phyloP scores from a whole-genome alignment of 2,888 invertebrate genomes.

The Synanthedon myopaeformis region DNA sequence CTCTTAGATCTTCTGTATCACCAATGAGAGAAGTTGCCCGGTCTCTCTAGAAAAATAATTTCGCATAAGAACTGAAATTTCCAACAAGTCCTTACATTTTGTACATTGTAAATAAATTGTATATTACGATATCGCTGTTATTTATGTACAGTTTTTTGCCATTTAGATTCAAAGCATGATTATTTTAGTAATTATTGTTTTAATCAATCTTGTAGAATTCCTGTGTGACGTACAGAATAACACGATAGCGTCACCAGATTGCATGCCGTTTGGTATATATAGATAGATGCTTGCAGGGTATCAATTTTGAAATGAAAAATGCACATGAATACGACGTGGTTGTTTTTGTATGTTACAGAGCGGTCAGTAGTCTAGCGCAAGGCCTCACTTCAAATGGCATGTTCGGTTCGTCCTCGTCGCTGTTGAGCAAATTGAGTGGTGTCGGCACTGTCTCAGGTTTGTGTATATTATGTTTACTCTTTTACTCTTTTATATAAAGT shows the following conservation, averaged over 20 bases:
- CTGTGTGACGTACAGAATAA: no score
- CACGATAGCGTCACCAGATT: no score
- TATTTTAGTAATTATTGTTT: not conserved
- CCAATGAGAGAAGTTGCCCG: no score
- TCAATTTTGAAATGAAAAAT: conserved; percentile 23
- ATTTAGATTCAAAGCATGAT: conserved; percentile 4
- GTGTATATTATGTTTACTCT: conserved; percentile 15
- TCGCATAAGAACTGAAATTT: no score
- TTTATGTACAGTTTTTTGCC: conserved; percentile 33
- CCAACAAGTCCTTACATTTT: not conserved
- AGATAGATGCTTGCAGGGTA: not conserved
- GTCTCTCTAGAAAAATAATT: no score
- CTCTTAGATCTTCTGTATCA: no score
- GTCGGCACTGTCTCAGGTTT: conserved; percentile 65
- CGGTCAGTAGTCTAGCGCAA: conserved; percentile 66
- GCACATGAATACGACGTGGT: not conserved
- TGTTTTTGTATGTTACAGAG: conserved; percentile 49
- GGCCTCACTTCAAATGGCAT: conserved; percentile 77
- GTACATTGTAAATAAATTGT: conserved; percentile 44
- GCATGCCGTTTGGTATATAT: no score
- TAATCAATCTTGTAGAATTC: no score
- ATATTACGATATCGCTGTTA: conserved; percentile 25
- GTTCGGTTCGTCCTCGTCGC: conserved; percentile 82
- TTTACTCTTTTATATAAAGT: no score
- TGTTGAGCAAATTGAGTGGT: conserved; percentile 65